These are phyloP conservation scores for Sebastiscus albofasciatus DNA, from an alignment of 2,797 vertebrate species.

Conservation along the genomic window DNA sequence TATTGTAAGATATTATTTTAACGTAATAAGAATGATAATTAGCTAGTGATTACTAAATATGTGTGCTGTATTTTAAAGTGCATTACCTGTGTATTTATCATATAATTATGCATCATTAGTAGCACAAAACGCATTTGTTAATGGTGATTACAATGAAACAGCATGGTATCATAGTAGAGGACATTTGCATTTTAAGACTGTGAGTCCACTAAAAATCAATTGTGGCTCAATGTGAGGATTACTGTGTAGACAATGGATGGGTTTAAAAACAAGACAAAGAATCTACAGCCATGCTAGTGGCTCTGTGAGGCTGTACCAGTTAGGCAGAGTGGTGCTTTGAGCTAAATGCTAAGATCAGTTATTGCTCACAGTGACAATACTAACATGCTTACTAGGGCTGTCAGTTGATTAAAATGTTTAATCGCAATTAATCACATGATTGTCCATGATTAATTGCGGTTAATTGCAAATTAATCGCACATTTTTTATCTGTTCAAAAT, in stretches of 20 bases:
- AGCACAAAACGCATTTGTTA: background rate
- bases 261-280: background rate
- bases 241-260: background rate
- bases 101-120: background rate
- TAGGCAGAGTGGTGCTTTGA: too few species aligned
- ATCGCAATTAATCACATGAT: too few species aligned
- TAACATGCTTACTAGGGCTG: background rate
- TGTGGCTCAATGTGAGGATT: background rate
- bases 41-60: background rate
- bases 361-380: background rate
- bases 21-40: background rate
- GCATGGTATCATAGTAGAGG: background rate
- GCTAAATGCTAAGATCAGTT: too few species aligned
- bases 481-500: too few species aligned
- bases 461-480: too few species aligned
- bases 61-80: background rate
- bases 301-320: too few species aligned
- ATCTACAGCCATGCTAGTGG: background rate
- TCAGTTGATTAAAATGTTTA: too few species aligned
- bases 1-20: background rate
- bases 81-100: background rate
- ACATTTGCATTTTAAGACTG: background rate
- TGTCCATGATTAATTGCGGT: too few species aligned
- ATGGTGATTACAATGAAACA: background rate
- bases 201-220: background rate